phyloP scores from a whole-genome alignment of 2,797 vertebrate species.

The Bryconaethiops microstoma region DNA sequence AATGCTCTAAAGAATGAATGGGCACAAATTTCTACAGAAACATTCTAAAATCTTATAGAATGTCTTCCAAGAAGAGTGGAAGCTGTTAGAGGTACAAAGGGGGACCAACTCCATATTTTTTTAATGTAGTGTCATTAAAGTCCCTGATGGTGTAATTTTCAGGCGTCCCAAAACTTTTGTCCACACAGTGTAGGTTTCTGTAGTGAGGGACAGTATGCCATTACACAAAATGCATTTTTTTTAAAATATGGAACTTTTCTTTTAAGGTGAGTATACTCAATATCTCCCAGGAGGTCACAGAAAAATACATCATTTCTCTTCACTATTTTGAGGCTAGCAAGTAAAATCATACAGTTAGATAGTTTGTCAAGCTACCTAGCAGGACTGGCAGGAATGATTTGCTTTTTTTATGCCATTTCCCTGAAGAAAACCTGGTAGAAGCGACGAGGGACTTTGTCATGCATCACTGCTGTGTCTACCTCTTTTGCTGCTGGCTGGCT shows the following conservation, averaged over 20 bases:
- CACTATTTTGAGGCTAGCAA: not conserved
- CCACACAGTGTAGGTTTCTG: not conserved
- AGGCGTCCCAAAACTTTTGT: no score
- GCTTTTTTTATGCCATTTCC: slow-evolving; percentile 6
- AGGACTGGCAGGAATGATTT: slow-evolving; percentile 9
- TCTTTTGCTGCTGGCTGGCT: not conserved
- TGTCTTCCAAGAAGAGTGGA: no score
- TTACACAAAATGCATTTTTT: not conserved
- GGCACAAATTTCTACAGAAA: no score
- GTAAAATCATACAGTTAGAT: not conserved
- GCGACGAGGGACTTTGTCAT: slow-evolving; percentile 6
- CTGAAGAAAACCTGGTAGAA: not conserved
- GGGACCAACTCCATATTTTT: no score
- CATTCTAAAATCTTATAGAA: no score
- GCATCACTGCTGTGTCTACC: slow-evolving; percentile 9
- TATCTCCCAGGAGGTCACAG: not conserved
- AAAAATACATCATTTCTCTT: slow-evolving; percentile 6
- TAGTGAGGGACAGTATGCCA: not conserved
- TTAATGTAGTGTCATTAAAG: no score
- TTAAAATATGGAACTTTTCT: not conserved
- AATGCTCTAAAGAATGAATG: no score
- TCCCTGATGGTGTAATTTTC: no score
- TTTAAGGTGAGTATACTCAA: not conserved
- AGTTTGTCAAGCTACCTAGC: slow-evolving; percentile 13
- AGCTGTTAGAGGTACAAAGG: no score